Evolutionary conservation across 2,113 vertebrate genomes (phyloP).

Genomic region (Vulpes lagopus): DNA sequence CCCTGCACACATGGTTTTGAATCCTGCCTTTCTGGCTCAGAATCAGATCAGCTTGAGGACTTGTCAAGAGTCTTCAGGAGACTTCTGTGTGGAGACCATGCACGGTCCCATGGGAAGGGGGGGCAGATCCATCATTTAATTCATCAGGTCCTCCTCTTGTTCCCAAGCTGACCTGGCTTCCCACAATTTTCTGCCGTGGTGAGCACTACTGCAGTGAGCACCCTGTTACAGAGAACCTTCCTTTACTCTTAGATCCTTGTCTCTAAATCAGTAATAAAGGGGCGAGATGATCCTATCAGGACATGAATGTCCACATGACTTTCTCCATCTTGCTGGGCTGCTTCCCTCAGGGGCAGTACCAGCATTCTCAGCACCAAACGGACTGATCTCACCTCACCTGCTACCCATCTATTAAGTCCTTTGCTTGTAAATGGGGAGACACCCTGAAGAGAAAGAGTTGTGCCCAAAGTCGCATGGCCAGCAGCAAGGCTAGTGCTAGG

Average conservation of each 20-base stretch:
- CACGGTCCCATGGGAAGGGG: not conserved
- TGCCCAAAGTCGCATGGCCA: not conserved
- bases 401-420: not conserved
- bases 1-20: not conserved
- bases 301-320: not conserved
- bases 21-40: not conserved
- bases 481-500: not conserved
- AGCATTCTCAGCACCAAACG: not conserved
- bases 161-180: not conserved
- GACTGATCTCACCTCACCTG: not conserved
- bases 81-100: not conserved
- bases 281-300: not conserved
- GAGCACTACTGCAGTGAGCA: not conserved
- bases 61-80: not conserved
- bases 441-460: not conserved
- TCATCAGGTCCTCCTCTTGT: not conserved
- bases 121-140: not conserved
- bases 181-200: not conserved
- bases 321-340: not conserved
- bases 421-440: not conserved
- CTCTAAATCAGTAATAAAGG: slow-evolving; percentile 7
- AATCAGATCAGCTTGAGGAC: not conserved
- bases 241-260: not conserved
- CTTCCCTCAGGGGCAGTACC: not conserved
- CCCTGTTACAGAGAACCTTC: not conserved